Base-by-base conservation (phyloP, 2,888 invertebrate genomes). In the Bombyx huttoni region DNA sequence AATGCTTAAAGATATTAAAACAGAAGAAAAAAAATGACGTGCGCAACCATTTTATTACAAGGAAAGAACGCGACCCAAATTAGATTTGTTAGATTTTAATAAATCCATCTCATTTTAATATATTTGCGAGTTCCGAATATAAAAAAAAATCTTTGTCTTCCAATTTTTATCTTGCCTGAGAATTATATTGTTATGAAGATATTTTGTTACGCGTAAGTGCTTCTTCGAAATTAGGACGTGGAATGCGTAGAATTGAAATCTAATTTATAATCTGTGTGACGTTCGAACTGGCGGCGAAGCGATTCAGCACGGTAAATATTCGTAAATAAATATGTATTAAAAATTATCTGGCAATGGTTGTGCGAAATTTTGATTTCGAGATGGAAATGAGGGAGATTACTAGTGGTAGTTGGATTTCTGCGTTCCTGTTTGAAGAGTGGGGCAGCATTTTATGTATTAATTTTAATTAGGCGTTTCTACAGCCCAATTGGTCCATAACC, bases 261-360 rank as follows among this genome's bases (percentile, higher is more conserved):
- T 71, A 77, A 76, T 78, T 75, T 53, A 73, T 68, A 71, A 74
- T 73, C 72, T 66, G 64, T 65, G 68, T 67, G 70, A 69, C 67
- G 56, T 57, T 56, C 59, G 60, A 66, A 60, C 65, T 58, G 55
- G 60, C 65, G 63, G 56, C 64, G 54, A 71, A 70, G 73, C 73
- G 64, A 61, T 68, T 63, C 66, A 67, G 68, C 67, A 68, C 65
- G 64, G 64, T 65, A 66, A 60, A 66, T 71, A 71, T 71, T 73
- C 63, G 68, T 70, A 70, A 75, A 83, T 82, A 80, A 81, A 83
- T 82, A 81, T 81, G 77, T 82, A 83, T 81, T 81, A 80, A 80
- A 78, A 78, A 81, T 80, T 80, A 80, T 73, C 64, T 66, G 68
- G 68, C 63, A 24, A 24, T 24, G 24, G 5, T 24, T 24, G 24